Evolutionary conservation across 2,888 invertebrate genomes (phyloP), one percentile per base, ranked within the genome.

Genomic region (Venusia cambrica): DNA sequence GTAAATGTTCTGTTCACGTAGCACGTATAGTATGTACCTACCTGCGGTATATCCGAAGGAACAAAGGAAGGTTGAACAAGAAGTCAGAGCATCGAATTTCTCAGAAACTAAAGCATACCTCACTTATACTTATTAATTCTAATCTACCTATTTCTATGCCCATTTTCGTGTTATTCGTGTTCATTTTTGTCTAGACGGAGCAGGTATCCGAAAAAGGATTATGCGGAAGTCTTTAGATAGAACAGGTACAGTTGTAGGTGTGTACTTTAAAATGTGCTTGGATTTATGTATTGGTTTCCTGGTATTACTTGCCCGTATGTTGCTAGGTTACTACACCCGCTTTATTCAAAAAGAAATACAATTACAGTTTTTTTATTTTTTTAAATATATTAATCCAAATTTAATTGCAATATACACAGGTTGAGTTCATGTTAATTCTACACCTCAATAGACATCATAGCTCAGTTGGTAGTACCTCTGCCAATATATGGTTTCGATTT

Each of bases 41-140:
- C 35, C 28, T 13, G 19, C 8, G 29, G 33, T 39, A 25, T 39
- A 26, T 19, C 13, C 16, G 16, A 30, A n/a, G n/a, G n/a, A n/a
- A n/a, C n/a, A n/a, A n/a, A n/a, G n/a, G n/a, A n/a, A 39, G 38
- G 38, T 39, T 33, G 17, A 17, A 38, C 16, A 12, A 8, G 22
- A 19, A 32, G 32, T 15, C 19, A 13, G 19, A 28, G 32, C 32
- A 12, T 32, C 5, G 12, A 16, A 19, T 29, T 28, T 39, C 29
- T 29, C 6, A 29, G 33, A 39, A 29, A 20, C n/a, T n/a, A n/a
- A n/a, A n/a, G n/a, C 9, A 8, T 19, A 15, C 6, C 22, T 13
- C 7, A n/a, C n/a, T n/a, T n/a, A n/a, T n/a, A n/a, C n/a, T n/a
- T n/a, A n/a, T n/a, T 11, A 21, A 21, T 11, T 21, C 6, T 9